phyloP scores from a whole-genome alignment of 2,888 invertebrate species.

The Drepanosiphum platanoidis region DNA sequence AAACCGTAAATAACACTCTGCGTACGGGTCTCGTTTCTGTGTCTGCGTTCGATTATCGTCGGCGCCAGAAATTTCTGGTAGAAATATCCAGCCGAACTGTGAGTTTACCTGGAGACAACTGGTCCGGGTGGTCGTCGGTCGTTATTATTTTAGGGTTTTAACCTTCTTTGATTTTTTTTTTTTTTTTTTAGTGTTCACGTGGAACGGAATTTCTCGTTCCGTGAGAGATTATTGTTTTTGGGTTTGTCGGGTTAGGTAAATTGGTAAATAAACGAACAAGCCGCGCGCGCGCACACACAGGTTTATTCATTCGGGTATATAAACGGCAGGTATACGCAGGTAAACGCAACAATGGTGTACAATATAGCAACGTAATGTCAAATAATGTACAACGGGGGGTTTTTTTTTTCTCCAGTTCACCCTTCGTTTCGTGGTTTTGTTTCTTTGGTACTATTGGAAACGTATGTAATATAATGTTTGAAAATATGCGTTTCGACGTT shows the following conservation, averaged over 20 bases:
- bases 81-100: neutral
- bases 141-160: neutral
- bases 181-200: no score
- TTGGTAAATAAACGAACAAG: neutral
- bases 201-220: neutral
- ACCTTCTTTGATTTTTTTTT: neutral
- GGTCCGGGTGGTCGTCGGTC: neutral
- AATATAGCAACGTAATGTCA: neutral
- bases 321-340: neutral
- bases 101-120: neutral
- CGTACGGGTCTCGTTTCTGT: neutral
- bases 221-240: neutral
- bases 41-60: neutral
- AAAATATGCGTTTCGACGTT: neutral
- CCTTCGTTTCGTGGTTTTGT: neutral
- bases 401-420: neutral
- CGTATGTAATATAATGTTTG: no score
- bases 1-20: neutral
- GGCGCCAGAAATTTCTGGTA: neutral
- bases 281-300: neutral
- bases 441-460: neutral
- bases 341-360: neutral
- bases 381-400: no score
- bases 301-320: neutral
- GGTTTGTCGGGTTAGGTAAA: neutral